phyloP scores from a whole-genome alignment of 2,888 invertebrate species.

The Pyrocoelia pectoralis region DNA sequence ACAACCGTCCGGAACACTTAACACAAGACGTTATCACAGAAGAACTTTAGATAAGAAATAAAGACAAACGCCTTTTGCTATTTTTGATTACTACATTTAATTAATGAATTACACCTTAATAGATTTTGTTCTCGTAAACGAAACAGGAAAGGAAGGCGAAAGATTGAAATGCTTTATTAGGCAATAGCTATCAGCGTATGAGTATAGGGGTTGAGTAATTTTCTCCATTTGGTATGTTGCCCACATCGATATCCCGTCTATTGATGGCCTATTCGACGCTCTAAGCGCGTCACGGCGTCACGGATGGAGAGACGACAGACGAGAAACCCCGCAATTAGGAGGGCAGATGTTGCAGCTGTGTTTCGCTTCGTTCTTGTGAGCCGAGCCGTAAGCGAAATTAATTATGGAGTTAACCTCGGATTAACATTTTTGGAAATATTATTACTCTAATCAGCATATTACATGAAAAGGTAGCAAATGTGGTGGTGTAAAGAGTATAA shows the following conservation, averaged over 20 bases:
- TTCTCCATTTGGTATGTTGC: constrained; percentile 28
- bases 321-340: constrained; percentile 32
- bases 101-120: too few relatives aligned
- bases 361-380: constrained; percentile 35
- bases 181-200: constrained; percentile 21
- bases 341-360: constrained; percentile 35
- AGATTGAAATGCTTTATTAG: constrained; percentile 31
- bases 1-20: too few relatives aligned
- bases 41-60: too few relatives aligned
- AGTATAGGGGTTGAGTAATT: constrained; percentile 18
- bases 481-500: background rate
- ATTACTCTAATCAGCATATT: constrained; percentile 29
- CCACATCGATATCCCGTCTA: constrained; percentile 33
- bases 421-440: constrained; percentile 34
- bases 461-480: constrained; percentile 4
- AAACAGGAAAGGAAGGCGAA: background rate
- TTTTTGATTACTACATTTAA: too few relatives aligned
- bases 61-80: too few relatives aligned
- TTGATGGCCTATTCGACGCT: constrained; percentile 33
- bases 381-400: constrained; percentile 36
- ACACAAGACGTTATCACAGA: too few relatives aligned
- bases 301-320: constrained; percentile 32
- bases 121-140: too few relatives aligned
- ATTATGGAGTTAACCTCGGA: constrained; percentile 34
- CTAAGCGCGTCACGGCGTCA: constrained; percentile 31